Evolutionary conservation across 2,797 vertebrate genomes (phyloP).

Genomic region (Neoniphon sammara): DNA sequence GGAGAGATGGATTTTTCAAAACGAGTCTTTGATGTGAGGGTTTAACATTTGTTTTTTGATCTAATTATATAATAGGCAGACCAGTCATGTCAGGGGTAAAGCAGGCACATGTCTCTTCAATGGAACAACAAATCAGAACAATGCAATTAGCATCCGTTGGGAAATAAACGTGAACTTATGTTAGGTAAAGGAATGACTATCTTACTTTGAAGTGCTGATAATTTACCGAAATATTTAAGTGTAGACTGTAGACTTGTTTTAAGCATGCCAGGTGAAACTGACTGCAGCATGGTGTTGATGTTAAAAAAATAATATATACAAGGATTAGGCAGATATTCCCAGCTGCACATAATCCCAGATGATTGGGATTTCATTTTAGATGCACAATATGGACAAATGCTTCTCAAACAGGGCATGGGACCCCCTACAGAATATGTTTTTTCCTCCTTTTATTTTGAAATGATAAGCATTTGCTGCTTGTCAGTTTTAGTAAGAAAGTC

Average conservation of each 20-base stretch:
- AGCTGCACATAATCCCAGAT: too few species aligned
- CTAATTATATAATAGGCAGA: slow-evolving; percentile 70
- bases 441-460: too few species aligned
- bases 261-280: not conserved
- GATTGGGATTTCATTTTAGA: too few species aligned
- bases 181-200: slow-evolving; percentile 21
- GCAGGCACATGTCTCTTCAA: slow-evolving; percentile 30
- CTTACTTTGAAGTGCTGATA: slow-evolving; percentile 30
- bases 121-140: slow-evolving; percentile 55
- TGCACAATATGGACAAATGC: too few species aligned
- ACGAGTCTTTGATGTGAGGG: slow-evolving; percentile 74
- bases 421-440: too few species aligned
- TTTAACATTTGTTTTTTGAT: slow-evolving; percentile 74
- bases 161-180: slow-evolving; percentile 35
- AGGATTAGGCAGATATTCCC: too few species aligned
- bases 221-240: not conserved
- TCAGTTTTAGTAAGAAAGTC: too few species aligned
- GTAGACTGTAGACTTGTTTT: not conserved
- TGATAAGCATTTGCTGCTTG: too few species aligned
- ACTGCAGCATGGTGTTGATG: not conserved
- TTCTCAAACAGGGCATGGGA: too few species aligned
- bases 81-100: slow-evolving; percentile 54
- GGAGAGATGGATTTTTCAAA: slow-evolving; percentile 75
- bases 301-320: not conserved
- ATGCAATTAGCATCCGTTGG: slow-evolving; percentile 29